Evolutionary conservation across 2,797 vertebrate species (phyloP), one percentile per base, ranked within the genome.

Genomic region (Channa striata): DNA sequence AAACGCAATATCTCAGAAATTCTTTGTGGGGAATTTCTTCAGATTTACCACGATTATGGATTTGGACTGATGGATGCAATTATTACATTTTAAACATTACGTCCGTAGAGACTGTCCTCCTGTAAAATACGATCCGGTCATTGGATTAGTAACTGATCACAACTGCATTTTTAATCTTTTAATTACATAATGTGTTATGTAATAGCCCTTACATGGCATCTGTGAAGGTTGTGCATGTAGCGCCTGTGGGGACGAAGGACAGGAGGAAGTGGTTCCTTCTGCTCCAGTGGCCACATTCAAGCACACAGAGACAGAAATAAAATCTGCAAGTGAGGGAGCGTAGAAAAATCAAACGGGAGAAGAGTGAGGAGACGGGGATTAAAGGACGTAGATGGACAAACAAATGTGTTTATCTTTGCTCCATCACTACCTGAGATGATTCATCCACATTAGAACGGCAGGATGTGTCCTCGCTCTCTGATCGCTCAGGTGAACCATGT

Each of bases 221-320:
- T 63, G 68, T 74, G 76, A 83, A 75, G 71, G 37, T 2, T 43
- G 76, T 81, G 87, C 73, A 65, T 63, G 34, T 20, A 50, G n/a
- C 0, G 68, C 63, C 70, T 1, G 36, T 4, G 53, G 81, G 57
- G 51, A 75, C 13, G 1, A 21, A 56, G 59, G 23, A 50, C 74
- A 49, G 57, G 68, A 54, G 51, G 72, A 60, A 16, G 42, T 64
- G 57, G 52, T 73, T 72, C 33, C 39, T 80, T 82, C 69, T 85
- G 82, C 71, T 72, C 39, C 68, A 30, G 58, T 12, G 50, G 53
- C 20, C 51, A 49, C 48, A 21, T 47, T 63, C 72, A 34, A 76
- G 70, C 49, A 25, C 61, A 44, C 21, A 37, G 14, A 60, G 9
- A 60, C 10, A 9, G 9, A 37, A 13, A 39, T 13, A 33, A 5